A percentile compares a stretch with the other conserved stretches of the same genome.
These are phyloP conservation scores for Xylophagus ater DNA, from an alignment of 2,888 invertebrate species.

Conservation along the genomic window DNA sequence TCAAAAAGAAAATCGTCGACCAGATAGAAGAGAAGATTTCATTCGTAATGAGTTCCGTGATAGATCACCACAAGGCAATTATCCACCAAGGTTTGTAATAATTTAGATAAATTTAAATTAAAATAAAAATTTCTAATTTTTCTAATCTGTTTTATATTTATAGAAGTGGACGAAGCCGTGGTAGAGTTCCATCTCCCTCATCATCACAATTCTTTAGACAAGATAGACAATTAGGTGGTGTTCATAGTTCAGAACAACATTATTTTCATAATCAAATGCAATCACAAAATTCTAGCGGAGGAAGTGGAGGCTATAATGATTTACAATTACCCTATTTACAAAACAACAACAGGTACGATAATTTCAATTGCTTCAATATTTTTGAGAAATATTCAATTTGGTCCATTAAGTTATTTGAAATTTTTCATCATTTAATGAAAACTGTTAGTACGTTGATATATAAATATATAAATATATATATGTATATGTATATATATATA, in stretches of 20 bases:
- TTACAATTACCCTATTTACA: slow-evolving; percentile 7
- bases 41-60: slow-evolving; percentile 17
- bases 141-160: neutral
- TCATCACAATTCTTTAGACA: slow-evolving; percentile 11
- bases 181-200: slow-evolving; percentile 14
- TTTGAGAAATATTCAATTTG: slow-evolving; percentile 11
- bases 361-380: slow-evolving; percentile 16
- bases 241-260: slow-evolving; percentile 7
- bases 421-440: no score
- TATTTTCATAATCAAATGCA: slow-evolving; percentile 13
- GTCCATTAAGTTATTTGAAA: slow-evolving; percentile 9
- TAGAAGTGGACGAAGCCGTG: slow-evolving; percentile 15
- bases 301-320: slow-evolving; percentile 13
- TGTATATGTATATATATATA: no score
- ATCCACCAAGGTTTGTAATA: slow-evolving; percentile 12
- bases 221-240: slow-evolving; percentile 2
- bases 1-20: slow-evolving; percentile 16
- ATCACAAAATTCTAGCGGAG: no score
- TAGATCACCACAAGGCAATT: slow-evolving; percentile 15
- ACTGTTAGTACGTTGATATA: no score
- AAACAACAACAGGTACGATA: slow-evolving; percentile 19
- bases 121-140: no score
- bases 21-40: slow-evolving; percentile 16
- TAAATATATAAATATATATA: no score
- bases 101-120: no score